phyloP scores from a whole-genome alignment of 2,888 invertebrate species.

The Leptopilina syphax region DNA sequence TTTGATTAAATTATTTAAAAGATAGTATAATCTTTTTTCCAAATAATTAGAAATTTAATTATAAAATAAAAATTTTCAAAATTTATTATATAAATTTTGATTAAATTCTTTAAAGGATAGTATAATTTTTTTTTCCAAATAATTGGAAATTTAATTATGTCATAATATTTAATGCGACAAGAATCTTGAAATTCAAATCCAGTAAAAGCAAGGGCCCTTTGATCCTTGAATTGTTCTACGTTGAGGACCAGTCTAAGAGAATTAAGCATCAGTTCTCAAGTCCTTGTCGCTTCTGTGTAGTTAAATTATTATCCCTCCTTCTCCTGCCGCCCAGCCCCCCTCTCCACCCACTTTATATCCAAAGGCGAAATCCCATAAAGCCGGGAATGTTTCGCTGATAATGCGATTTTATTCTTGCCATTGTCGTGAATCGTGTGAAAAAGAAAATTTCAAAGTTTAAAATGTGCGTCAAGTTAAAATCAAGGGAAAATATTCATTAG shows the following conservation, averaged over 20 bases:
- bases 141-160: neutral
- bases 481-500: neutral
- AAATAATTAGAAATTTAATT: too few species aligned
- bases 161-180: neutral
- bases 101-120: neutral
- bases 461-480: neutral
- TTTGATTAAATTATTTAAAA: too few species aligned
- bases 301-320: slow-evolving; percentile 59
- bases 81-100: neutral
- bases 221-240: slow-evolving; percentile 63
- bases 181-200: neutral
- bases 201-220: slow-evolving; percentile 49
- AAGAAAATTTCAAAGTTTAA: slow-evolving; percentile 36
- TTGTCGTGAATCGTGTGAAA: slow-evolving; percentile 48
- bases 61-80: neutral
- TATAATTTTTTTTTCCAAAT: neutral
- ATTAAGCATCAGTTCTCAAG: slow-evolving; percentile 56
- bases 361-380: slow-evolving; percentile 51
- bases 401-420: slow-evolving; percentile 56
- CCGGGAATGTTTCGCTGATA: slow-evolving; percentile 66
- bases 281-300: slow-evolving; percentile 49
- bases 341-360: slow-evolving; percentile 41
- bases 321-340: too few species aligned
- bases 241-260: slow-evolving; percentile 59
- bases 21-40: too few species aligned